phyloP scores from a whole-genome alignment of 2,113 vertebrate species.

The Pan paniscus region DNA sequence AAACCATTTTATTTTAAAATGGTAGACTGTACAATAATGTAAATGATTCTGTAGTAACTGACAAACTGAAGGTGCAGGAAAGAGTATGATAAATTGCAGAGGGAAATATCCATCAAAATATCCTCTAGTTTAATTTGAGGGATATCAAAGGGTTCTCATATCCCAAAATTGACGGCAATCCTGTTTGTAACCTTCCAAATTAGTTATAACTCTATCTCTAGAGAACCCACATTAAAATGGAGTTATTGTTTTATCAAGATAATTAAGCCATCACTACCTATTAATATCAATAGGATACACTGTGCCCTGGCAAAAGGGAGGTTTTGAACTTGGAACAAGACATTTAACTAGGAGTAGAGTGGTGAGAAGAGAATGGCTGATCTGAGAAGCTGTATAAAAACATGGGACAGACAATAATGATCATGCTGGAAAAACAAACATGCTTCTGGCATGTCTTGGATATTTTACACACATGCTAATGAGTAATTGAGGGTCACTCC shows the following conservation, averaged over 20 bases:
- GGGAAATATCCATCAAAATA: background rate
- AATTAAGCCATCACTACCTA: background rate
- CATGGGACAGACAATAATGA: background rate
- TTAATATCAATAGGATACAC: background rate
- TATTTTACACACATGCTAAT: background rate
- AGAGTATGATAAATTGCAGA: background rate
- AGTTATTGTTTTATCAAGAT: background rate
- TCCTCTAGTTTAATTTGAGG: background rate
- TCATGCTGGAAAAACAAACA: background rate
- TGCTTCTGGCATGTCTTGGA: background rate
- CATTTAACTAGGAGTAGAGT: background rate
- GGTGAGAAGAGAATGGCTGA: background rate
- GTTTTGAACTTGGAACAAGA: conserved; percentile 6
- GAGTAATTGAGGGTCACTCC: background rate
- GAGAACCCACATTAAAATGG: background rate
- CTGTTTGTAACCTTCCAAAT: background rate
- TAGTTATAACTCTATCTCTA: background rate
- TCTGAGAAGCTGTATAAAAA: background rate
- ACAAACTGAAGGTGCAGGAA: background rate
- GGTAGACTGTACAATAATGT: background rate
- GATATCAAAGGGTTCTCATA: background rate
- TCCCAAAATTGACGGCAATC: background rate
- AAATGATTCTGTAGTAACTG: background rate
- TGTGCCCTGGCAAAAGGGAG: background rate
- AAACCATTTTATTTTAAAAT: background rate